phyloP scores from a whole-genome alignment of 2,797 vertebrate genomes.

The Malacoctenus gilli region DNA sequence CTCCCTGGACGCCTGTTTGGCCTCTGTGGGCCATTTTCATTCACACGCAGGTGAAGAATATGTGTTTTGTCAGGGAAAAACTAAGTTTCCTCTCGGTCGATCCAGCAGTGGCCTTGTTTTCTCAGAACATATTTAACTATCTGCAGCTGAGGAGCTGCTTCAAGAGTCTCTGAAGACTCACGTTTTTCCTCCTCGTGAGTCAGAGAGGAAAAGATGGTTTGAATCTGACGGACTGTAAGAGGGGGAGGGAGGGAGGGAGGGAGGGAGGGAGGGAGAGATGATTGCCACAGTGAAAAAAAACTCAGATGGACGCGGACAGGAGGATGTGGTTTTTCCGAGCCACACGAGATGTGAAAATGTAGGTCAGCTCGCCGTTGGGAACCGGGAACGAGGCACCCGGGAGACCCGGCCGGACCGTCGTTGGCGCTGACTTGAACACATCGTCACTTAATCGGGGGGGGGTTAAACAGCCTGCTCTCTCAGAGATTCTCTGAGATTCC shows the following conservation, averaged over 20 bases:
- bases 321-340: constrained; percentile 30
- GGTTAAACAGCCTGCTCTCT: background rate
- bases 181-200: constrained; percentile 24
- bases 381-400: background rate
- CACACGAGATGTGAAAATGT: constrained; percentile 41
- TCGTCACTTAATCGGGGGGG: no score
- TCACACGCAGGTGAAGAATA: constrained; percentile 28
- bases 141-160: constrained; percentile 30
- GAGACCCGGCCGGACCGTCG: background rate
- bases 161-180: constrained; percentile 18
- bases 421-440: background rate
- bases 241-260: background rate
- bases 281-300: constrained; percentile 8
- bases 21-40: background rate
- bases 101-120: background rate
- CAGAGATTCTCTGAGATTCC: no score
- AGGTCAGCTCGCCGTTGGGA: constrained; percentile 32
- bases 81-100: constrained; percentile 17
- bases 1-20: no score
- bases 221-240: constrained; percentile 9
- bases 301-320: constrained; percentile 6
- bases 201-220: constrained; percentile 18
- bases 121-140: constrained; percentile 7
- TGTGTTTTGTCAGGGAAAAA: constrained; percentile 3
- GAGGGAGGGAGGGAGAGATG: background rate